Base-by-base conservation (phyloP, 1,140 invertebrate genomes). In the Hyles euphorbiae region DNA sequence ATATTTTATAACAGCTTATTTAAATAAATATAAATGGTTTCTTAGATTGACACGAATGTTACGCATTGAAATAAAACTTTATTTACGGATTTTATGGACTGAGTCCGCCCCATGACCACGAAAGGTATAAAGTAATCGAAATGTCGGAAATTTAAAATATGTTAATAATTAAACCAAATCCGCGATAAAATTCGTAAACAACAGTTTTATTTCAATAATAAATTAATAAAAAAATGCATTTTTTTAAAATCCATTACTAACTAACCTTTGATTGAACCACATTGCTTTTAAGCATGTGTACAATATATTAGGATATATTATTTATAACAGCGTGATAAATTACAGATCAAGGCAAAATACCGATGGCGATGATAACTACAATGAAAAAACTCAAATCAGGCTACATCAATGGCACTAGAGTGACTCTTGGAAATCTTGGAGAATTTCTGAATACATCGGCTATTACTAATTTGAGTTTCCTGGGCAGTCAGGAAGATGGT, bases 351-450 rank as follows among this genome's bases (percentile, higher is more conserved):
- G 95, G 96, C 53, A 95, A 94, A 86, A 94, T 98, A 56, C 97
- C 97, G 5, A 90, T 96, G 75, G 96, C 98, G 0, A 96, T 99
- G 93, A 94, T 99, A 67, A 98, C 97, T 11, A 99, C 98, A 3
- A 97, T 99, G 91, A 98, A 98, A 79, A 99, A 99, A 88, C 89
- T 99, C 2, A 98, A 98, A 87, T 99, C 97, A 68, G 98, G 98
- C 33, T 99, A 99, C 79, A 98, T 99, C 48, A 98, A 98, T 84
- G 98, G 98, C 34, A 99, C 98, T 11, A 94, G 98, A 81, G 97
- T 99, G 0, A 97, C 97, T 58, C 87, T 99, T 22, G 98, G 98
- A 45, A 94, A 94, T 84, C 86, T 99, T 8, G 94, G 94, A 60
- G 97, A 99, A 67, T 99, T 99, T 83, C 85, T 98, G 9, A 98